Conservation (phyloP, 2,113 vertebrate genomes). For the Petrocephalus microphthalmus region DNA sequence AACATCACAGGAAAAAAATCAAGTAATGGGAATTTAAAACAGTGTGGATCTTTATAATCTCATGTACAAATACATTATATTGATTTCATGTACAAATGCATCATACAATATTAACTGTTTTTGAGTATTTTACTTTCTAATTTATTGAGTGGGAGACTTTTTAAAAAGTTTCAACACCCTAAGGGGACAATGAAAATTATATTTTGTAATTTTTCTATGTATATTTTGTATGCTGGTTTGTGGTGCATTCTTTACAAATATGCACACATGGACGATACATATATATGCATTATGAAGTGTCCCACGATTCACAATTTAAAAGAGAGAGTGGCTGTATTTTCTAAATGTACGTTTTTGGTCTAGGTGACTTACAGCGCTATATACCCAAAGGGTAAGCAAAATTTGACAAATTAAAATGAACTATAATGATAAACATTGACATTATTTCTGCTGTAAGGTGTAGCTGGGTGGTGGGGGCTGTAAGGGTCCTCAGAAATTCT, state of each 20-base stretch:
- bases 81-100: neutral
- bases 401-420: conserved; percentile 3
- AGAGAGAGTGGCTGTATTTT: conserved; percentile 15
- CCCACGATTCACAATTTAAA: conserved; percentile 25
- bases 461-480: neutral
- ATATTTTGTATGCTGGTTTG: conserved; percentile 45
- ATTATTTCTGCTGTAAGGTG: neutral
- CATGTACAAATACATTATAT: neutral
- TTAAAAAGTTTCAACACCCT: conserved; percentile 38
- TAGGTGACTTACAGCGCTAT: conserved; percentile 18
- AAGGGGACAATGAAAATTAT: conserved; percentile 29
- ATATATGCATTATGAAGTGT: conserved; percentile 29
- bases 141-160: conserved; percentile 49
- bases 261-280: conserved; percentile 30
- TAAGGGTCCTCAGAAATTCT: neutral
- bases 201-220: conserved; percentile 38
- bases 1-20: conserved; percentile 39
- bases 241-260: conserved; percentile 32
- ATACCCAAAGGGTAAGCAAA: conserved; percentile 22
- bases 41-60: conserved; percentile 20
- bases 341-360: conserved; percentile 13
- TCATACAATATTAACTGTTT: conserved; percentile 28
- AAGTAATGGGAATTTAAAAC: conserved; percentile 10
- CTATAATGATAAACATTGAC: conserved; percentile 11
- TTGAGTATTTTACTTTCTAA: conserved; percentile 55